Evolutionary conservation across 2,888 invertebrate genomes (phyloP), one percentile per base, ranked within the genome.

Genomic region (Lasioglossum malachurum): DNA sequence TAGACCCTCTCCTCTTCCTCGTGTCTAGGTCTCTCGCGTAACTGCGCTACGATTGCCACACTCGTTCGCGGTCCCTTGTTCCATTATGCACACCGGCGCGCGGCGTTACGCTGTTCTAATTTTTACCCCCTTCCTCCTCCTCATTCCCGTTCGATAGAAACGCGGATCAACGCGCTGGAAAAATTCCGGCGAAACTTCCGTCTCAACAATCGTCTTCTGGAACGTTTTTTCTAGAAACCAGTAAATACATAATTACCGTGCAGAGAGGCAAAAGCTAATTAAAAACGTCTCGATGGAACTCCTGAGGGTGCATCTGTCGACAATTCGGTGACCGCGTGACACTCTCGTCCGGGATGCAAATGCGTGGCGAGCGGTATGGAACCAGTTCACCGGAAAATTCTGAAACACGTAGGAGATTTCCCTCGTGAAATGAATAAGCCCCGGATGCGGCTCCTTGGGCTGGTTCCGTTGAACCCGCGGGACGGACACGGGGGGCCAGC

Each of bases 401-500:
- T 60, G 57, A 67, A 57, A 77, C 41, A 49, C 49, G 49, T 73
- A 49, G 76, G 76, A 72, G 35, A 72, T 83, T 83, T 75, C 75
- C 75, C 75, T 38, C 19, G 80, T 35, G 69, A 57, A 67, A 74
- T 75, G 73, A 44, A 77, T 72, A 77, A 78, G 82, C 57, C 60
- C 72, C 75, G 76, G 57, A 19, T 23, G 69, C 23, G 69, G 69
- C 78, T 80, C 73, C 80, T 79, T 78, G 78, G 77, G 78, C 73
- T 72, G 84, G 89, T 89, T 84, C 79, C 86, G 84, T 84, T 85
- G 89, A 89, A 89, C 87, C 83, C 81, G 74, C 76, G 82, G 87
- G 85, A 80, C 83, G 87, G 80, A 83, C 87, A 82, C 80, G 86
- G 78, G 86, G 86, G 91, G 87, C 86, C 91, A 91, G 31, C 31